These are phyloP conservation scores for Lutjanus erythropterus DNA, from an alignment of 2,113 vertebrate genomes.

Conservation along the genomic window DNA sequence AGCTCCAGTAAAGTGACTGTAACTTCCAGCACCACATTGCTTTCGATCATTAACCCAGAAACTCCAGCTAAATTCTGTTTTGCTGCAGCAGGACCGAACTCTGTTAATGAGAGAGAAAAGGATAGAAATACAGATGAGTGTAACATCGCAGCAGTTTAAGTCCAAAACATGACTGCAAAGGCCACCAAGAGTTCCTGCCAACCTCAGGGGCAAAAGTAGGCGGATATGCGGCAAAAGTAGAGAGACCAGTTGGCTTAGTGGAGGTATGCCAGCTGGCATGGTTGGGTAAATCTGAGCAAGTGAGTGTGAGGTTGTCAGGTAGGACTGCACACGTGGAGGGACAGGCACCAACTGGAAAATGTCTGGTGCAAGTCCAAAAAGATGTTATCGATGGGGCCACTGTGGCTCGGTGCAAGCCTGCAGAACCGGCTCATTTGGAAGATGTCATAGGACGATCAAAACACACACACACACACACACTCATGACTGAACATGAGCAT, in stretches of 20 bases:
- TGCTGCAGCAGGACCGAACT: neutral
- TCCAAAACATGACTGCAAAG: constrained; percentile 31
- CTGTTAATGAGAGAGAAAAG: constrained; percentile 18
- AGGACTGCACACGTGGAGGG: constrained; percentile 25
- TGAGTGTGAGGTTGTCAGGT: constrained; percentile 30
- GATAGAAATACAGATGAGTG: constrained; percentile 17
- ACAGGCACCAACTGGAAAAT: constrained; percentile 47
- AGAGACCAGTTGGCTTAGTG: constrained; percentile 51
- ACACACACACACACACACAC: neutral
- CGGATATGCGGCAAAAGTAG: constrained; percentile 34
- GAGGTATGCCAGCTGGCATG: constrained; percentile 62
- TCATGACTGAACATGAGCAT: neutral
- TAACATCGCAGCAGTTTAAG: constrained; percentile 31
- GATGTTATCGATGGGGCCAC: constrained; percentile 42
- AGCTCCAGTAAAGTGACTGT: constrained; percentile 19
- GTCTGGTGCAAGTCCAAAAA: constrained; percentile 10
- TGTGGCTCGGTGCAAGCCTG: constrained; percentile 9
- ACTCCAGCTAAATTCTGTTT: constrained; percentile 21
- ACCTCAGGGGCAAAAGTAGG: constrained; percentile 39
- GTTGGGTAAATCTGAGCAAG: constrained; percentile 43
- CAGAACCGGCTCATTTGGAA: constrained; percentile 41
- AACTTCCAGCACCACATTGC: constrained; percentile 29
- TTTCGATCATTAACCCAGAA: constrained; percentile 38
- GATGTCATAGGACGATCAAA: neutral
- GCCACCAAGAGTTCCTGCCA: constrained; percentile 37